Evolutionary conservation across 2,888 invertebrate species (phyloP).

Genomic region (Phragmatobia fuliginosa): DNA sequence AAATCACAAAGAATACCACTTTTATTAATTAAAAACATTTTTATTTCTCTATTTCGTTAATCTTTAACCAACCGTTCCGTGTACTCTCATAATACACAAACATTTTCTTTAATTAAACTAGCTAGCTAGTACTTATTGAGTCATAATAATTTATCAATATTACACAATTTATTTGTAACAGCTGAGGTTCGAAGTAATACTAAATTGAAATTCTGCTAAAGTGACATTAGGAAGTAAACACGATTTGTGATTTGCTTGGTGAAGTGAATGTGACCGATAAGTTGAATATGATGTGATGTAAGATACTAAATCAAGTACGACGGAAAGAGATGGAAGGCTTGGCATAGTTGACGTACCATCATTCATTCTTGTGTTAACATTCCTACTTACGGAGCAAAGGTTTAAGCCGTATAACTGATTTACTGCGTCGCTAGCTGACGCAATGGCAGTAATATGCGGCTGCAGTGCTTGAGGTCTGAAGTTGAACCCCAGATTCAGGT

Average conservation of each 20-base stretch:
- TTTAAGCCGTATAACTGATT: too few species aligned
- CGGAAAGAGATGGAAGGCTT: slow-evolving; percentile 2
- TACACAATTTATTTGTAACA: neutral
- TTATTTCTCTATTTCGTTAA: neutral
- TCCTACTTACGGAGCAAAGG: slow-evolving; percentile 6
- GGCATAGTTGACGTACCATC: neutral
- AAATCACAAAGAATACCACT: neutral
- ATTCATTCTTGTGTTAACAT: slow-evolving; percentile 4
- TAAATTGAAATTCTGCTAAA: neutral
- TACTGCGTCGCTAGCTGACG: too few species aligned
- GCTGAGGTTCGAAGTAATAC: slow-evolving; percentile 2
- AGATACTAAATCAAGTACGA: neutral
- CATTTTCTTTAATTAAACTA: neutral
- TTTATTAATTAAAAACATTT: neutral
- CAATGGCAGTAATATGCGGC: too few species aligned
- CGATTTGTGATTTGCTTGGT: neutral
- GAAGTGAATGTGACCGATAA: neutral
- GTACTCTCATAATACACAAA: neutral
- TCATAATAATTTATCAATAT: too few species aligned
- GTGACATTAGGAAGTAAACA: slow-evolving; percentile 7
- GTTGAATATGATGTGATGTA: neutral
- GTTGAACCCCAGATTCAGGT: too few species aligned
- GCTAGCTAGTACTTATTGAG: neutral
- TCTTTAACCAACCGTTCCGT: neutral
- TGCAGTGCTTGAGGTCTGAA: too few species aligned